Evolutionary conservation across 2,113 vertebrate species (phyloP).

Genomic region (Fregetta grallaria): DNA sequence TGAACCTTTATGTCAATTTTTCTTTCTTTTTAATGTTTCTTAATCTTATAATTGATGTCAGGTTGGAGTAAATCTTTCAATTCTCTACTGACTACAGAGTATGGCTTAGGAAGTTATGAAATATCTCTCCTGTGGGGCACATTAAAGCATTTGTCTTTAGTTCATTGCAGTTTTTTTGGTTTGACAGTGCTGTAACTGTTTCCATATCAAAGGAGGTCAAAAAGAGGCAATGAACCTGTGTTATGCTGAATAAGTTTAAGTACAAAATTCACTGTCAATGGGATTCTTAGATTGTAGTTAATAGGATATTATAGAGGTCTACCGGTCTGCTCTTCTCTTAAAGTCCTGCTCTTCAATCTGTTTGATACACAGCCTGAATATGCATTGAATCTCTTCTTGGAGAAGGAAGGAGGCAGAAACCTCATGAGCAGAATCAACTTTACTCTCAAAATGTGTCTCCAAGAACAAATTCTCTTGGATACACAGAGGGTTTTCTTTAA

Average conservation of each 20-base stretch:
- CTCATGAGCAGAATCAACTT: too few relatives aligned
- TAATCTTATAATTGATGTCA: background rate
- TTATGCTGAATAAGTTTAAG: background rate
- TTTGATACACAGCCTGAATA: background rate
- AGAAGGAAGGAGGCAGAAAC: background rate
- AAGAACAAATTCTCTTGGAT: background rate
- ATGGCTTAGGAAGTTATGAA: background rate
- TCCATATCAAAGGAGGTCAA: background rate
- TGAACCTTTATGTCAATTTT: background rate
- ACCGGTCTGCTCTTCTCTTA: background rate
- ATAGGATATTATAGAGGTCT: background rate
- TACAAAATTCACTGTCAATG: background rate
- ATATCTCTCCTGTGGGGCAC: background rate
- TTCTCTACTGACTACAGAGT: background rate
- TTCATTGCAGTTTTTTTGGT: background rate
- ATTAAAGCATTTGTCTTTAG: background rate
- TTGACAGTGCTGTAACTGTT: background rate
- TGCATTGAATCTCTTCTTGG: background rate
- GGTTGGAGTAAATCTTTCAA: background rate
- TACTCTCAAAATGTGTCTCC: background rate
- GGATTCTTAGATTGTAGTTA: background rate
- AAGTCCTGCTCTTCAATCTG: background rate
- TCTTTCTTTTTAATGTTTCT: background rate
- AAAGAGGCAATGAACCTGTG: background rate
- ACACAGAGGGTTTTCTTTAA: background rate